Evolutionary conservation across 1,140 invertebrate species (phyloP), one percentile per base, ranked within the genome.

Genomic region (Heliconius melpomene): DNA sequence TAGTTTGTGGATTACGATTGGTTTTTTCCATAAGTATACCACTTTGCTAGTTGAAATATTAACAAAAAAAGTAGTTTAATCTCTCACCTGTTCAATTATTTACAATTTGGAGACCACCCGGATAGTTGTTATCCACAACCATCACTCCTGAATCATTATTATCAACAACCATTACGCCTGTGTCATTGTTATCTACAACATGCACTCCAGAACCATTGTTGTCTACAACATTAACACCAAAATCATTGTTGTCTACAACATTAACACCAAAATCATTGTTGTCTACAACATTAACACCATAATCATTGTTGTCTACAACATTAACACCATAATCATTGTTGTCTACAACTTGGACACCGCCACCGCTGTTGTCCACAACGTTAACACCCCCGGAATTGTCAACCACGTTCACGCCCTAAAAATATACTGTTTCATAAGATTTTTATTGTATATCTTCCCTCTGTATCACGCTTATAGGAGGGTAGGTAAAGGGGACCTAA

Each of bases 231-330:
- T n/a, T n/a, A n/a, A n/a, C n/a, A n/a, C n/a, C n/a, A n/a, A n/a
- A n/a, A n/a, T n/a, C n/a, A n/a, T n/a, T n/a, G n/a, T 80, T 74
- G 18, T 72, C 70, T 20, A 72, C 66, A 9, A 83, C 74, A 20
- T 40, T 66, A 0, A 81, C 77, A 7, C 80, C 75, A 7, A 46
- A n/a, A 9, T 72, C 76, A 18, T 71, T 40, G 40, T 60, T 60
- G 18, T 85, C 78, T 13, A 82, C 82, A 1, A 85, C 78, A 16
- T 80, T 23, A 8, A 83, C 79, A 7, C 76, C 77, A 6, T 74
- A 52, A 7, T 54, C 32, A 16, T 72, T 29, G 18, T 78, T 57
- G 23, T 84, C 85, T 0, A 84, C 83, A 1, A 84, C 82, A 5
- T 71, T 32, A 0, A 85, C 85, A 0, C 82, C 81, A 0, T 66